phyloP scores from a whole-genome alignment of 2,113 vertebrate genomes.

The Sinocyclocheilus anophthalmus region DNA sequence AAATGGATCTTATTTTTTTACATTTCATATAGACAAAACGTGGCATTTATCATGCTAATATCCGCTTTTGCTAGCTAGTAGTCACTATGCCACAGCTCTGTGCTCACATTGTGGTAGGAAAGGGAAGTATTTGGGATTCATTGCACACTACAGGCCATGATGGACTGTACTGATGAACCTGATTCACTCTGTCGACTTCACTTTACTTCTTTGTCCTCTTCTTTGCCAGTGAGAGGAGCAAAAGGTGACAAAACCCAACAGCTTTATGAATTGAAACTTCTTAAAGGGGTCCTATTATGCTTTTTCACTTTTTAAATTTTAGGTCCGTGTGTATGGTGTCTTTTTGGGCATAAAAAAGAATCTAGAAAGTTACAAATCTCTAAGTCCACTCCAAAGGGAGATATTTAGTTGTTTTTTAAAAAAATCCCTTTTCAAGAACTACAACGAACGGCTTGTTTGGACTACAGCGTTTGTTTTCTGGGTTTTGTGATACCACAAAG shows the following conservation, averaged over 20 bases:
- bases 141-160: background rate
- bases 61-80: background rate
- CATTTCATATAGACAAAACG: background rate
- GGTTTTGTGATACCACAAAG: too few species aligned
- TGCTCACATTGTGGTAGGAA: background rate
- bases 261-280: constrained; percentile 1
- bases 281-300: too few species aligned
- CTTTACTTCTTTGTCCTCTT: constrained; percentile 20
- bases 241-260: constrained; percentile 10
- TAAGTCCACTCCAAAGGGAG: too few species aligned
- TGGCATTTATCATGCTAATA: background rate
- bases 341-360: too few species aligned
- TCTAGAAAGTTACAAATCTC: too few species aligned
- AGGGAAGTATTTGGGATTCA: constrained; percentile 5
- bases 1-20: background rate
- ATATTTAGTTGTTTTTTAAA: too few species aligned
- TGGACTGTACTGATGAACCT: constrained; percentile 22
- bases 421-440: too few species aligned
- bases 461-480: too few species aligned
- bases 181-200: constrained; percentile 34
- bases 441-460: too few species aligned
- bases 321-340: too few species aligned
- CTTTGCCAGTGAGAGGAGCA: background rate
- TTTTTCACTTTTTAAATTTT: too few species aligned
- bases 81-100: background rate